phyloP scores from a whole-genome alignment of 1,140 invertebrate genomes.

The Popillia japonica region DNA sequence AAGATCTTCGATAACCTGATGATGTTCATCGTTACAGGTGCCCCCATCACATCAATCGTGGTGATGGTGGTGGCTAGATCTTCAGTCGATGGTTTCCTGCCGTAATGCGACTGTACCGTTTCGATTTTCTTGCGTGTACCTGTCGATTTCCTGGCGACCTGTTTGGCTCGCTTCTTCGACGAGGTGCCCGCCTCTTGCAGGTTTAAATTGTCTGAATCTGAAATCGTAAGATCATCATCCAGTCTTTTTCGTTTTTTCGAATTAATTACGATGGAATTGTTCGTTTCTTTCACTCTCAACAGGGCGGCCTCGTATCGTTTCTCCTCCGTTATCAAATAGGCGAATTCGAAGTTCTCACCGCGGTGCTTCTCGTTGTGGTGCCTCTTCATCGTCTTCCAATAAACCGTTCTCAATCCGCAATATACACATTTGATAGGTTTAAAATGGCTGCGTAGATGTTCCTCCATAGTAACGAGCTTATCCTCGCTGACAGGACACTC shows the following conservation, averaged over 20 bases:
- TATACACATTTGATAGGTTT: neutral
- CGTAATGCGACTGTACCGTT: neutral
- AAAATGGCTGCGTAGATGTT: neutral
- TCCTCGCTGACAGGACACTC: neutral
- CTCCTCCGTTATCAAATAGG: neutral
- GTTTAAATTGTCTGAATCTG: neutral
- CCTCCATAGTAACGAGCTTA: neutral
- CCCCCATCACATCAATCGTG: neutral
- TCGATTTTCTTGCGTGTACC: neutral
- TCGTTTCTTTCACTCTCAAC: neutral
- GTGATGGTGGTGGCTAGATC: neutral
- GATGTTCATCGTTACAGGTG: conserved; percentile 9
- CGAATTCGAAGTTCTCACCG: neutral
- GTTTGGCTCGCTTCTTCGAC: neutral
- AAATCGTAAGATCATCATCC: neutral
- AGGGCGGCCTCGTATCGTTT: neutral
- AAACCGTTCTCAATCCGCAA: neutral
- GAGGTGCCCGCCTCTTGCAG: neutral
- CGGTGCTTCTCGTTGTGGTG: neutral
- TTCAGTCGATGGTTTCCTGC: neutral
- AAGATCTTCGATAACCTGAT: neutral
- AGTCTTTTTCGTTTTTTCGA: neutral
- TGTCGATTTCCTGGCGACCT: conserved; percentile 6
- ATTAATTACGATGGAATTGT: neutral
- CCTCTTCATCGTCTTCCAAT: conserved; percentile 17